Conservation (phyloP, 1,140 invertebrate genomes). For the Bombus haemorrhoidalis region DNA sequence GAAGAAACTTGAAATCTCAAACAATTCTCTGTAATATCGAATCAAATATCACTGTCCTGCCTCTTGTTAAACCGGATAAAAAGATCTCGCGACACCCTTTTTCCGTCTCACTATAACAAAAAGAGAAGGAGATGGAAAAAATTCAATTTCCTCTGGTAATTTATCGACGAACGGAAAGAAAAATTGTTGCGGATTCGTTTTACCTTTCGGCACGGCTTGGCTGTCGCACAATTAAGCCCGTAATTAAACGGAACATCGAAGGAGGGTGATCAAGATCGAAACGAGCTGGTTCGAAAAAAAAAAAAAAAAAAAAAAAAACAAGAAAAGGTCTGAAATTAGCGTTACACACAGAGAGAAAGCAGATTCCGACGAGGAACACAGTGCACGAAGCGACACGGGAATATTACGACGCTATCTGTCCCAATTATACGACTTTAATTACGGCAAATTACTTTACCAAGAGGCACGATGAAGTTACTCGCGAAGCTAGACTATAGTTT, state of each 20-base stretch:
- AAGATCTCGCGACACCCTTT: background rate
- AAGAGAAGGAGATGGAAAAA: background rate
- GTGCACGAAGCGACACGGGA: background rate
- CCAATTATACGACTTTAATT: slow-evolving; percentile 73
- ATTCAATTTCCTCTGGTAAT: background rate
- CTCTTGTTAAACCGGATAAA: too few relatives aligned
- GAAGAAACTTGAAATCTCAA: too few relatives aligned
- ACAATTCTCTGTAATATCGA: too few relatives aligned
- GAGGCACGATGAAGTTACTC: slow-evolving; percentile 48
- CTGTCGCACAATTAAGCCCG: background rate
- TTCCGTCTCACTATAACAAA: background rate
- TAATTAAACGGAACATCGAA: slow-evolving; percentile 21
- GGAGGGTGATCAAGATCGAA: slow-evolving; percentile 22
- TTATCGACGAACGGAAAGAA: background rate
- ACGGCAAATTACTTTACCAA: slow-evolving; percentile 65
- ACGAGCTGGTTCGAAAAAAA: background rate
- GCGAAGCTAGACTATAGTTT: background rate
- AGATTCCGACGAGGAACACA: background rate
- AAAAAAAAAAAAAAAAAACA: too few relatives aligned
- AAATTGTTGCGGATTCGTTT: background rate
- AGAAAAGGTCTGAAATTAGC: slow-evolving; percentile 3
- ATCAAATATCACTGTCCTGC: too few relatives aligned
- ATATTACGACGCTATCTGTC: slow-evolving; percentile 58
- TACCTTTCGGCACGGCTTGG: background rate
- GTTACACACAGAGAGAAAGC: background rate